These are phyloP conservation scores for Fragum whitleyi DNA, from an alignment of 2,888 invertebrate genomes.

Conservation along the genomic window DNA sequence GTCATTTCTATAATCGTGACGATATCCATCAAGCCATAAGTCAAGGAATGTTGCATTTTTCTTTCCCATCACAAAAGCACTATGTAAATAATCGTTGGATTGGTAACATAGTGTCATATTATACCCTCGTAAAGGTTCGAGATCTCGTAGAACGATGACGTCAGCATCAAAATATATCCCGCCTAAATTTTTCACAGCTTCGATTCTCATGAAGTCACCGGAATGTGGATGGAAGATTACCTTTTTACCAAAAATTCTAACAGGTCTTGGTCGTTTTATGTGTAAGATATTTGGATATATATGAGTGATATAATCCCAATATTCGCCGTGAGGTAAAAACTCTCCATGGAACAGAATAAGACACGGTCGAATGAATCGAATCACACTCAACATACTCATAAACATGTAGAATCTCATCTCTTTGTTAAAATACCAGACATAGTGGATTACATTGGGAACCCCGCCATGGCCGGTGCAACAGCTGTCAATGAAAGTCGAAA, in stretches of 20 bases:
- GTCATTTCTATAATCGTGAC: conserved; percentile 4
- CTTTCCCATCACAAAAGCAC: conserved; percentile 25
- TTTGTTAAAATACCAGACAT: no score
- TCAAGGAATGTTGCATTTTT: conserved; percentile 18
- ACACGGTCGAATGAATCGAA: no score
- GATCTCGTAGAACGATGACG: no score
- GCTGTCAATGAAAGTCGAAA: background rate
- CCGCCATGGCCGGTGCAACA: background rate
- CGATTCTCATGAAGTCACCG: no score
- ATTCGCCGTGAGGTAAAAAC: no score
- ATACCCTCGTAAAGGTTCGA: conserved; percentile 15
- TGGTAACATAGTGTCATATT: conserved; percentile 17
- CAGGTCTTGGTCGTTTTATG: no score
- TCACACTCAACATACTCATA: background rate
- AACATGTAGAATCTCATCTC: conserved; percentile 8
- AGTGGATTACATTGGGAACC: background rate
- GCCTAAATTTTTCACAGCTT: no score
- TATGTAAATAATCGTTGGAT: background rate
- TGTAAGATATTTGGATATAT: no score
- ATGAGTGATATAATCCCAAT: no score
- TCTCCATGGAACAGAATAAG: no score
- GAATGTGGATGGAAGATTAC: no score
- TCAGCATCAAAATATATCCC: background rate
- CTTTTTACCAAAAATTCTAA: no score
- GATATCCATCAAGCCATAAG: conserved; percentile 33